phyloP scores from a whole-genome alignment of 2,888 invertebrate species.

The Diloba caeruleocephala region DNA sequence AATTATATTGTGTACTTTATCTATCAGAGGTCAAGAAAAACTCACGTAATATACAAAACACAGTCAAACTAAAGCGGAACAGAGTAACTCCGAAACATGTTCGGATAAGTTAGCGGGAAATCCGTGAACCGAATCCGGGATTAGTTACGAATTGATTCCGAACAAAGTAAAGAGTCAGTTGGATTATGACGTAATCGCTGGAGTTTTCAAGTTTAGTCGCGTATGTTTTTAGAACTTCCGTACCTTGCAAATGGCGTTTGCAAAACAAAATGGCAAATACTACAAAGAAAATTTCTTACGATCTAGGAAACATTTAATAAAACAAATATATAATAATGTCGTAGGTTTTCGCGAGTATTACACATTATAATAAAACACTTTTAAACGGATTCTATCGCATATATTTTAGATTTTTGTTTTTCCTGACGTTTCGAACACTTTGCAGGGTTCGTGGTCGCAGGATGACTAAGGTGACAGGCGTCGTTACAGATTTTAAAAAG shows the following conservation, averaged over 20 bases:
- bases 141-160: constrained; percentile 47
- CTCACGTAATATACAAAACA: constrained; percentile 5
- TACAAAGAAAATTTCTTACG: neutral
- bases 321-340: too few relatives aligned
- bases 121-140: constrained; percentile 44
- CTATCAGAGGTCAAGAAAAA: constrained; percentile 32
- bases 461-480: too few relatives aligned
- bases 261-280: neutral
- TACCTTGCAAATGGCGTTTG: neutral
- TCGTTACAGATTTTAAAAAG: too few relatives aligned
- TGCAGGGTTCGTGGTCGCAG: too few relatives aligned
- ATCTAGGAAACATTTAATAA: too few relatives aligned
- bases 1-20: neutral
- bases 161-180: constrained; percentile 29
- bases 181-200: constrained; percentile 33
- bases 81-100: constrained; percentile 37
- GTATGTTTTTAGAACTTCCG: constrained; percentile 8
- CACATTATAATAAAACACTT: too few relatives aligned
- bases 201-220: constrained; percentile 8
- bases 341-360: too few relatives aligned
- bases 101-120: constrained; percentile 34
- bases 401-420: too few relatives aligned
- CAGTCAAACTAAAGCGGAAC: constrained; percentile 26
- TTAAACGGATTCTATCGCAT: too few relatives aligned
- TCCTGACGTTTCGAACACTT: too few relatives aligned